phyloP scores from a whole-genome alignment of 2,113 vertebrate genomes.

The Plecotus auritus region DNA sequence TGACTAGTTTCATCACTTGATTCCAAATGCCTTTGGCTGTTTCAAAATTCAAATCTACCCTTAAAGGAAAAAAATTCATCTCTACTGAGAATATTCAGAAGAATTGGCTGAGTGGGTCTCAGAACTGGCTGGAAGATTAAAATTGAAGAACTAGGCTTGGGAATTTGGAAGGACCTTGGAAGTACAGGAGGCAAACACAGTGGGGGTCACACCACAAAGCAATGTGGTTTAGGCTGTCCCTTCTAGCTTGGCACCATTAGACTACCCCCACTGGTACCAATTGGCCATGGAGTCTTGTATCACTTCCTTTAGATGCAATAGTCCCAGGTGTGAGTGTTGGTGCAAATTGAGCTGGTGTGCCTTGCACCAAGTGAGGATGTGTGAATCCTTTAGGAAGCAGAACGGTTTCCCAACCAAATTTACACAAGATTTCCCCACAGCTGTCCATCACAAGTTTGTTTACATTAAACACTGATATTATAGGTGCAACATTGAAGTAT shows the following conservation, averaged over 20 bases:
- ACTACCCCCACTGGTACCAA: neutral
- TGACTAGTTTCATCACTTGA: neutral
- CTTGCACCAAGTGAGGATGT: neutral
- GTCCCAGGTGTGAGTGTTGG: neutral
- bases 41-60: neutral
- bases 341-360: neutral
- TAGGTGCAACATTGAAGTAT: neutral
- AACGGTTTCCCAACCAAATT: neutral
- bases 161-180: neutral
- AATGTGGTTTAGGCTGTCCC: neutral
- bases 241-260: neutral
- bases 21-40: conserved; percentile 11
- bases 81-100: neutral
- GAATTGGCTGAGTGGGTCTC: neutral
- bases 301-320: neutral
- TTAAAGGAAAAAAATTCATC: neutral
- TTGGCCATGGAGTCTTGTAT: neutral
- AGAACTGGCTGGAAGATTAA: neutral
- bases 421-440: neutral
- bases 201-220: neutral
- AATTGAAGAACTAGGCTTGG: neutral
- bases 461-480: neutral
- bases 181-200: neutral
- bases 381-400: neutral
- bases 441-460: neutral